Evolutionary conservation across 2,797 vertebrate genomes (phyloP).

Genomic region (Pogonophryne albipinna): DNA sequence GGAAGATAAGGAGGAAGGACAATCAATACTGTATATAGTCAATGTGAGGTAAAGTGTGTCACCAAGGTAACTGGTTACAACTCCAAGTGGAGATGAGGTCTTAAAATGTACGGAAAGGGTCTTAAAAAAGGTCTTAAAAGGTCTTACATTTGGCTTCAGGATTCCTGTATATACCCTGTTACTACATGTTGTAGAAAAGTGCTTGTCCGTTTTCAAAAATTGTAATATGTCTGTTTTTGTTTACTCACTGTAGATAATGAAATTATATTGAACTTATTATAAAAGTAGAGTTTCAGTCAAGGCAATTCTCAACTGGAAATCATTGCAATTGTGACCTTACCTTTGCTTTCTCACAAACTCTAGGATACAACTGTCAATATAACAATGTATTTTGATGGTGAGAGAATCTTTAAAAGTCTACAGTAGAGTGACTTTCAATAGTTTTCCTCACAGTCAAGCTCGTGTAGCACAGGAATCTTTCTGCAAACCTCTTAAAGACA

Average conservation of each 20-base stretch:
- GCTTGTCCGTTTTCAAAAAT: constrained; percentile 10
- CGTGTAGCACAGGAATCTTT: background rate
- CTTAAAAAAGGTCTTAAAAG: no score
- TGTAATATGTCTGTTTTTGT: no score
- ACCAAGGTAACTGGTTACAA: no score
- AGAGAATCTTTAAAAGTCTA: background rate
- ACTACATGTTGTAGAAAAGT: constrained; percentile 30
- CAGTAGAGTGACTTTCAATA: background rate
- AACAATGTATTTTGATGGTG: background rate
- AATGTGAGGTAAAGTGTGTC: no score
- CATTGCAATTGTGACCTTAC: background rate
- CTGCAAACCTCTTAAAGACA: background rate
- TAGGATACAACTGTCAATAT: background rate
- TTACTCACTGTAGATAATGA: no score
- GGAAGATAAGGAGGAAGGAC: no score
- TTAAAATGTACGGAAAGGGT: no score
- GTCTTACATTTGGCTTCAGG: no score
- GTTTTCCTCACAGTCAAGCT: background rate
- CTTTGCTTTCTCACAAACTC: background rate
- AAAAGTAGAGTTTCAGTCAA: background rate
- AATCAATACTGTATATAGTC: no score
- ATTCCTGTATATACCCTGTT: no score
- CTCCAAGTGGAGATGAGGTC: no score
- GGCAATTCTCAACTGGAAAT: background rate
- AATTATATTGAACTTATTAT: background rate